Evolutionary conservation across 2,113 vertebrate species (phyloP), one percentile per base, ranked within the genome.

Genomic region (Platysteira castanea): DNA sequence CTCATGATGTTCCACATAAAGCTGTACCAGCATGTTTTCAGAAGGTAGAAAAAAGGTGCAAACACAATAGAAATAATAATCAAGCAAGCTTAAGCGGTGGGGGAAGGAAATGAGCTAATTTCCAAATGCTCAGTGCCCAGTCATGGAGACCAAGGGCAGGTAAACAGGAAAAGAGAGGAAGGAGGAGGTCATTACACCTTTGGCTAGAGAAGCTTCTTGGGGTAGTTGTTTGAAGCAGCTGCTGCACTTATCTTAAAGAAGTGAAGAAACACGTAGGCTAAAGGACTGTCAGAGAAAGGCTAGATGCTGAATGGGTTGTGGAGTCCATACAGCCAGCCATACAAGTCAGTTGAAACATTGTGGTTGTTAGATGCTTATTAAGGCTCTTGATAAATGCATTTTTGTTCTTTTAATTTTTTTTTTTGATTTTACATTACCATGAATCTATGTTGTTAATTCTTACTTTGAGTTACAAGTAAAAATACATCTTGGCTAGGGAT

Each of bases 91-190:
- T 92, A 89, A 93, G 86, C 60, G 81, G 56, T 37, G 89, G 27
- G 92, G 96, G 96, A 97, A 97, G 96, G 95, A 97, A 97, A 93
- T 97, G 96, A 96, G 71, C 83, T 97, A 95, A 96, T 90, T 97
- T 93, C 92, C 90, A 96, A 96, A 95, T 59, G 83, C 35, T 92
- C 59, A 53, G 59, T 96, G 90, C 79, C 88, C 90, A 90, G 94
- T 92, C 44, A 54, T 24, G 64, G 86, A 89, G 71, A 92, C 94
- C 1, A 12, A 90, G 83, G 86, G 94, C 94, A 96, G 96, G 94
- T 95, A 97, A 97, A 97, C 94, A 95, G 94, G 94, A 97, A 97
- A 84, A 84, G 84, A 90, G 79, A 95, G 94, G 93, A 97, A 95
- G 76, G 93, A 93, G 95, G 42, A 95, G 89, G 96, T 95, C 95